A percentile compares a stretch with the other conserved stretches of the same genome.
phyloP scores from a whole-genome alignment of 2,888 invertebrate species.

The Polyommatus icarus region DNA sequence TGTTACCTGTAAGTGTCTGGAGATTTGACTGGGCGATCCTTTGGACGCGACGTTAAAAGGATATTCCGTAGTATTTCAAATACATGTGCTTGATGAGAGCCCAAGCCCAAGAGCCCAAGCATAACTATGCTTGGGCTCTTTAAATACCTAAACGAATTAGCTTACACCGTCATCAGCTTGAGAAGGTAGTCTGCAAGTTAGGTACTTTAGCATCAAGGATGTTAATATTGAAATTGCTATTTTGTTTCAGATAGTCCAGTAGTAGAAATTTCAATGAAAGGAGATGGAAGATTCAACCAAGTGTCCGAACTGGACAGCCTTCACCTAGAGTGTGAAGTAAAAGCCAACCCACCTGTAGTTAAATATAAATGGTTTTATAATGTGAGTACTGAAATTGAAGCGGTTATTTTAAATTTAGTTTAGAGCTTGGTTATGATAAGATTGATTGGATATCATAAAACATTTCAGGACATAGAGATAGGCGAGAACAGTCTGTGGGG shows the following conservation, averaged over 20 bases:
- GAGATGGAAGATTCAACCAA: slow-evolving; percentile 59
- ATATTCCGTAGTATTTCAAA: too few relatives aligned
- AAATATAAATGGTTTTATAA: slow-evolving; percentile 70
- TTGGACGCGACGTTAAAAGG: too few relatives aligned
- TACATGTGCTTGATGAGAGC: too few relatives aligned
- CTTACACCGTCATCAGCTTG: too few relatives aligned
- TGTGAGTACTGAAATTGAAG: slow-evolving; percentile 53
- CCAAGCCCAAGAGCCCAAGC: too few relatives aligned
- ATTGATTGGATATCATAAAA: neutral
- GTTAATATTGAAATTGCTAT: too few relatives aligned
- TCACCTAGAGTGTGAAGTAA: slow-evolving; percentile 66
- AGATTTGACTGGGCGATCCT: neutral
- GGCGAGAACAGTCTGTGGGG: slow-evolving; percentile 62
- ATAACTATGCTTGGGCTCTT: too few relatives aligned
- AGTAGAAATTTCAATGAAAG: slow-evolving; percentile 62
- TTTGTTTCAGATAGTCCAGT: slow-evolving; percentile 69
- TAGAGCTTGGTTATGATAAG: slow-evolving; percentile 33
- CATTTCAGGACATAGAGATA: slow-evolving; percentile 63
- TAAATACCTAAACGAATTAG: too few relatives aligned
- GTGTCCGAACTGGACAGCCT: slow-evolving; percentile 68
- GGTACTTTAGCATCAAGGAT: too few relatives aligned
- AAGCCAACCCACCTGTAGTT: slow-evolving; percentile 71
- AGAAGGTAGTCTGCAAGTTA: too few relatives aligned
- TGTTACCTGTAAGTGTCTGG: slow-evolving; percentile 67
- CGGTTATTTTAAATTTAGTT: slow-evolving; percentile 32